These are phyloP conservation scores for Aphelenchoides bicaudatus DNA, from an alignment of 2,888 invertebrate species.

Conservation along the genomic window DNA sequence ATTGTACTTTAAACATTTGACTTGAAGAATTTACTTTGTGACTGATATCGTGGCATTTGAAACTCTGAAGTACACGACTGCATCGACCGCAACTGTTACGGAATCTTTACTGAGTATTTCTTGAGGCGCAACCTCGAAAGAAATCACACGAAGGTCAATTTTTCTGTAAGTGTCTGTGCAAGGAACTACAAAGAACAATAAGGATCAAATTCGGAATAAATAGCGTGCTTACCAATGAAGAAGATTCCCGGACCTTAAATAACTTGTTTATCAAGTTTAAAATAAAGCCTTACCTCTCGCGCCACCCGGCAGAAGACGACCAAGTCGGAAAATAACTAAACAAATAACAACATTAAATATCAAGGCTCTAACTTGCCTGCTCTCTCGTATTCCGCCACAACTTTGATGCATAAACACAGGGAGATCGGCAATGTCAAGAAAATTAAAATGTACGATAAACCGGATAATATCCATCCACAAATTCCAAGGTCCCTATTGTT, in stretches of 20 bases:
- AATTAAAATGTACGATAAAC: slow-evolving; percentile 46
- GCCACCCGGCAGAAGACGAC: slow-evolving; percentile 73
- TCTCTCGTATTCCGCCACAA: slow-evolving; percentile 67
- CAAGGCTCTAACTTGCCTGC: slow-evolving; percentile 57
- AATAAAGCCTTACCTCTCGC: slow-evolving; percentile 72
- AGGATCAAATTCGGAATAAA: too few species aligned
- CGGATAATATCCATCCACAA: slow-evolving; percentile 57
- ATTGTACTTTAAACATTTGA: slow-evolving; percentile 58
- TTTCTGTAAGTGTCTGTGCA: slow-evolving; percentile 65
- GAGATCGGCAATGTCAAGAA: slow-evolving; percentile 53
- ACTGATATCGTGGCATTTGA: slow-evolving; percentile 41
- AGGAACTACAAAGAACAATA: slow-evolving; percentile 74
- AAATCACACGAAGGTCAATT: slow-evolving; percentile 86
- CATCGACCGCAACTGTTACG: slow-evolving; percentile 43
- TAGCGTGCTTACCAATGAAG: too few species aligned
- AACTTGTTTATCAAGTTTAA: too few species aligned
- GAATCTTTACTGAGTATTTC: slow-evolving; percentile 65
- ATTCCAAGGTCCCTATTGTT: slow-evolving; percentile 60
- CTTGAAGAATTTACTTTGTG: slow-evolving; percentile 37
- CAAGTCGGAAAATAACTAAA: slow-evolving; percentile 76
- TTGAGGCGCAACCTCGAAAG: slow-evolving; percentile 95
- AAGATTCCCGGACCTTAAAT: slow-evolving; percentile 35
- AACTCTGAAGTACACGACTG: slow-evolving; percentile 39
- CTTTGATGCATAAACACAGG: slow-evolving; percentile 55
- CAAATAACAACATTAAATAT: not conserved